Evolutionary conservation across 2,113 vertebrate genomes (phyloP).

Genomic region (Odocoileus virginianus): DNA sequence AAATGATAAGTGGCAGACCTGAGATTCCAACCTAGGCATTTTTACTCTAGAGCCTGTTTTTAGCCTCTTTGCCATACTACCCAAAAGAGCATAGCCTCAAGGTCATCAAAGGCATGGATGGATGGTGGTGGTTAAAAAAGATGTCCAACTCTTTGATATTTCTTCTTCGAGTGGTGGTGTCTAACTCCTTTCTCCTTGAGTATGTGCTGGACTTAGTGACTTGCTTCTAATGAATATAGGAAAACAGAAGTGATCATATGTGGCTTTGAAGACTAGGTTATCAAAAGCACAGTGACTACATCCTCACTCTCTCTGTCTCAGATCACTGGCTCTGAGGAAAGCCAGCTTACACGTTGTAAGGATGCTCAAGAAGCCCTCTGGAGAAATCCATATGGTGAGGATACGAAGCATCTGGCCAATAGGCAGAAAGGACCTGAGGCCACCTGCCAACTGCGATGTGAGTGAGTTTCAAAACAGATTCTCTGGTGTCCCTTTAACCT

Average conservation of each 20-base stretch:
- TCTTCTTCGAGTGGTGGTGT: background rate
- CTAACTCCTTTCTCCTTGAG: background rate
- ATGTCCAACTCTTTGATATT: background rate
- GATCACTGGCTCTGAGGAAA: background rate
- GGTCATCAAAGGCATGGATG: background rate
- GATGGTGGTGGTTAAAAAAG: background rate
- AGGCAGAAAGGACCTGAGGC: background rate
- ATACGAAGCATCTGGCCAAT: rapidly evolving
- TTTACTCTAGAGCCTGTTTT: background rate
- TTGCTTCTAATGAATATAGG: background rate
- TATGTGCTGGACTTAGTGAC: background rate
- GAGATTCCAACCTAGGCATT: background rate
- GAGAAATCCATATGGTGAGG: background rate
- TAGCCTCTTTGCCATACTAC: background rate
- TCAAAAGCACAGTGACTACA: background rate
- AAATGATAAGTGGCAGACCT: background rate
- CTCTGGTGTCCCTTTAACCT: too few species aligned
- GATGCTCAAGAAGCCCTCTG: background rate
- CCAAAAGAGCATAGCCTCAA: background rate
- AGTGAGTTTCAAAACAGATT: background rate
- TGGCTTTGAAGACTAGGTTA: background rate
- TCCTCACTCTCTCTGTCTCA: background rate
- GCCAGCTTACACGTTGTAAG: background rate
- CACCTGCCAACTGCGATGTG: background rate
- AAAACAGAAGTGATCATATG: background rate